These are phyloP conservation scores for Epiblema foenella DNA, from an alignment of 2,888 invertebrate genomes.

Conservation along the genomic window DNA sequence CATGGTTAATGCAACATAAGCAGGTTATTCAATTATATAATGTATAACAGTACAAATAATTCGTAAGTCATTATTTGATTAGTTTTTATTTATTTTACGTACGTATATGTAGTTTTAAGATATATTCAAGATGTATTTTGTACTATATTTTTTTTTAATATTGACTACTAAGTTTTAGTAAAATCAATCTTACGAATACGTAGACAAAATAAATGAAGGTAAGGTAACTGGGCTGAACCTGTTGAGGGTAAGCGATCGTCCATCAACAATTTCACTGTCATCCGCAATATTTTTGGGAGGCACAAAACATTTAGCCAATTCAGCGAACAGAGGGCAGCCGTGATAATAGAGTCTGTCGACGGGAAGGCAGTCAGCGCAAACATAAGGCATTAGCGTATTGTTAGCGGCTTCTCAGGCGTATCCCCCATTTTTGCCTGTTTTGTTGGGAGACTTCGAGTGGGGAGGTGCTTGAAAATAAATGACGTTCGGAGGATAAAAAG, in stretches of 20 bases:
- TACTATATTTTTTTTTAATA: too few relatives aligned
- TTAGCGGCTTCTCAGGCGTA: conserved; percentile 72
- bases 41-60: neutral
- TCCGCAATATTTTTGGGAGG: conserved; percentile 80
- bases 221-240: conserved; percentile 48
- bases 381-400: conserved; percentile 83
- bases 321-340: conserved; percentile 75
- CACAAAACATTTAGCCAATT: conserved; percentile 84
- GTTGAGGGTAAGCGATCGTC: conserved; percentile 81
- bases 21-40: conserved; percentile 12
- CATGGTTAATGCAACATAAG: too few relatives aligned
- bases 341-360: conserved; percentile 80
- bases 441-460: conserved; percentile 60
- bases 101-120: too few relatives aligned
- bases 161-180: too few relatives aligned
- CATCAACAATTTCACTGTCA: conserved; percentile 83
- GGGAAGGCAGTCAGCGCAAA: conserved; percentile 79
- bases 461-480: conserved; percentile 49
- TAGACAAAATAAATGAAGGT: neutral
- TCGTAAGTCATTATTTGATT: too few relatives aligned
- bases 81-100: too few relatives aligned
- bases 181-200: too few relatives aligned
- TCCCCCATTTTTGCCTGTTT: conserved; percentile 64
- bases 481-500: conserved; percentile 38
- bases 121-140: too few relatives aligned